A percentile compares a stretch with the other conserved stretches of the same genome.
Conservation (phyloP, 1,140 invertebrate species). For the Zophobas morio region DNA sequence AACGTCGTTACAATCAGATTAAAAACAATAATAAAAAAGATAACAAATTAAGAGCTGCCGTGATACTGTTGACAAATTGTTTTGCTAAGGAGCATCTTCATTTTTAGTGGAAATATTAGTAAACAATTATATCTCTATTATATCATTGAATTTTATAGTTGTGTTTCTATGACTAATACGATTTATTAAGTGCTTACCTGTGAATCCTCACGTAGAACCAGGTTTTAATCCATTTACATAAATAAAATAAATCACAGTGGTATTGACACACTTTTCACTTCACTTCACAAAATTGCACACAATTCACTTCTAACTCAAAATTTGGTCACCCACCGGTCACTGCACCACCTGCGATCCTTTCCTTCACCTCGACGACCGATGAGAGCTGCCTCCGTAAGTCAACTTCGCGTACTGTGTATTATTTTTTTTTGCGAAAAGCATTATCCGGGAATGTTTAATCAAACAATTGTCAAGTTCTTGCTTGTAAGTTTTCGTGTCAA, state of each 20-base stretch:
- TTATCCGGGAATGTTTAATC: slow-evolving; percentile 16
- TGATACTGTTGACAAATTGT: neutral
- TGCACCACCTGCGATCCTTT: neutral
- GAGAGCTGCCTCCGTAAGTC: neutral
- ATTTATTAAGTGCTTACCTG: slow-evolving; percentile 10
- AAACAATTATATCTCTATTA: slow-evolving; percentile 19
- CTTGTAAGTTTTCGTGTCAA: slow-evolving; percentile 18
- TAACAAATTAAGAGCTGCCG: neutral
- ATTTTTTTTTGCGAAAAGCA: slow-evolving; percentile 9
- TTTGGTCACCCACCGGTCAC: neutral
- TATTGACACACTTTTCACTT: neutral
- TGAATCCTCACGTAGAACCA: slow-evolving; percentile 9
- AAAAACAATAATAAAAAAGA: neutral
- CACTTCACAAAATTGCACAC: neutral
- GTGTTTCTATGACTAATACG: slow-evolving; percentile 2
- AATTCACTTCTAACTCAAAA: neutral
- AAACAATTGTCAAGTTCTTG: slow-evolving; percentile 17
- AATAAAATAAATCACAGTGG: neutral
- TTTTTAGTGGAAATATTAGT: neutral
- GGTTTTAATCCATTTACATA: slow-evolving; percentile 6
- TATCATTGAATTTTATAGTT: slow-evolving; percentile 3
- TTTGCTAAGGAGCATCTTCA: neutral
- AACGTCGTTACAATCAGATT: slow-evolving; percentile 1
- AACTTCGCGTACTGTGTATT: slow-evolving; percentile 27
- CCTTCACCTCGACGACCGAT: neutral